Percentiles rank a stretch among this genome's conserved stretches.
phyloP scores from a whole-genome alignment of 2,797 vertebrate genomes.

The Tauraco hartlaubi region DNA sequence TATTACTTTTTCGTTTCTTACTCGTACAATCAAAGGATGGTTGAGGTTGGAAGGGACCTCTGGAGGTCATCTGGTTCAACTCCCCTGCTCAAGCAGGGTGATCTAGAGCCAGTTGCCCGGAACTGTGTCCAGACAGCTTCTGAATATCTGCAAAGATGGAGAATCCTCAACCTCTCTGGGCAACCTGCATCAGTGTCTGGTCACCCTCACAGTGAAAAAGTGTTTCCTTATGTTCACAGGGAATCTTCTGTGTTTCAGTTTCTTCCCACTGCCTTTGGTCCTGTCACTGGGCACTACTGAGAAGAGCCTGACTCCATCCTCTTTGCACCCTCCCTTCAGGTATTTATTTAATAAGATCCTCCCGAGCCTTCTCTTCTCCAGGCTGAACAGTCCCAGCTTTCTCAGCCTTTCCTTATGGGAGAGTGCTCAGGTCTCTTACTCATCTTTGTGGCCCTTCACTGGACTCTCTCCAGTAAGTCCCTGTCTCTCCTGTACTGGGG shows the following conservation, averaged over 20 bases:
- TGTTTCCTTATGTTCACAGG: not conserved
- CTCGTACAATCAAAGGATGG: not conserved
- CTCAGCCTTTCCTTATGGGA: not conserved
- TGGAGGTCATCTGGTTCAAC: not conserved
- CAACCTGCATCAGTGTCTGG: fast-evolving
- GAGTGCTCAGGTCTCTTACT: not conserved
- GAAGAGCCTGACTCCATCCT: not conserved
- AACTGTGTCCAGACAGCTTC: not conserved
- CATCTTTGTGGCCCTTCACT: not conserved
- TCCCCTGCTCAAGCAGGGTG: fast-evolving
- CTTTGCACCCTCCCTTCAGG: not conserved
- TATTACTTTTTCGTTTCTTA: not conserved
- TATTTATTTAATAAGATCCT: not conserved
- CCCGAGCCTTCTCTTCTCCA: not conserved
- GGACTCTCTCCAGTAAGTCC: not conserved
- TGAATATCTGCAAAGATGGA: not conserved
- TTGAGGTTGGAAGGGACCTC: not conserved
- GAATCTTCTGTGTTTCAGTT: not conserved
- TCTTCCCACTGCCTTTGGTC: not conserved
- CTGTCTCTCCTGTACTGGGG: not conserved
- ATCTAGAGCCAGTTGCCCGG: not conserved
- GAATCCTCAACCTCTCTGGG: not conserved
- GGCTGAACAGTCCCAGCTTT: not conserved
- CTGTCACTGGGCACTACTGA: not conserved
- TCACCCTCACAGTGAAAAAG: not conserved